Base-by-base conservation (phyloP, 2,797 vertebrate genomes). In the Neosilurus mollespiculum region DNA sequence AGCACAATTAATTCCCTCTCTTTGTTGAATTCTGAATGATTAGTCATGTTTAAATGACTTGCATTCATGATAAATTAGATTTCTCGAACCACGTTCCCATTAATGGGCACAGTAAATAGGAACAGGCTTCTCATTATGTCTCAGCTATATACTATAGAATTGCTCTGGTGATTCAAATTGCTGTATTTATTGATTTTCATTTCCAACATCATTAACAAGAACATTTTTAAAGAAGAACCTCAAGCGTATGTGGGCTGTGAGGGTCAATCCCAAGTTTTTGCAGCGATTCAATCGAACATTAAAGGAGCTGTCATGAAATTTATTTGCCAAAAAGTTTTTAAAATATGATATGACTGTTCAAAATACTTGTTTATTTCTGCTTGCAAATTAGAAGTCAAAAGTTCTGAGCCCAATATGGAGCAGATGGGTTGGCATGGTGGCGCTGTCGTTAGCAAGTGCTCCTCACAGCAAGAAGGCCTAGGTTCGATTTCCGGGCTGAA, bases 11-110 rank as follows among this genome's bases (percentile, higher is more conserved):
- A 61, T 79, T 26, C 59, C 49, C 65, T 26, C 18, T 34, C 61
- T 84, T 67, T 80, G 51, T 49, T 9, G 53, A 49, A 81, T 82
- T 83, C 73, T 37, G 22, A 53, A 70, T 26, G 43, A 78, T 83
- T 67, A 83, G 70, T 64, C 64, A n/a, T 30, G 66, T 80, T 86
- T 83, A n/a, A 24, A 62, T 84, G 67, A 82, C 80, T 69, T 9
- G 9, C 26, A 4, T 76, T 85, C 22, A 9, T 54, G 78, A 30
- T 79, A 56, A 77, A 73, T 77, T 9, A 54, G 37, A 71, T 81
- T 70, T 84, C 76, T 70, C 81, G 70, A 75, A 82, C 64, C 62
- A 82, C 62, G 53, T 70, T 80, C 67, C 58, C 82, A 80, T 84
- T 82, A 70, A 62, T 49, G 84, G 51, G 66, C 51, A 80, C 70